Conservation (phyloP, 2,888 invertebrate genomes). For the Caenorhabditis sulstoni region DNA sequence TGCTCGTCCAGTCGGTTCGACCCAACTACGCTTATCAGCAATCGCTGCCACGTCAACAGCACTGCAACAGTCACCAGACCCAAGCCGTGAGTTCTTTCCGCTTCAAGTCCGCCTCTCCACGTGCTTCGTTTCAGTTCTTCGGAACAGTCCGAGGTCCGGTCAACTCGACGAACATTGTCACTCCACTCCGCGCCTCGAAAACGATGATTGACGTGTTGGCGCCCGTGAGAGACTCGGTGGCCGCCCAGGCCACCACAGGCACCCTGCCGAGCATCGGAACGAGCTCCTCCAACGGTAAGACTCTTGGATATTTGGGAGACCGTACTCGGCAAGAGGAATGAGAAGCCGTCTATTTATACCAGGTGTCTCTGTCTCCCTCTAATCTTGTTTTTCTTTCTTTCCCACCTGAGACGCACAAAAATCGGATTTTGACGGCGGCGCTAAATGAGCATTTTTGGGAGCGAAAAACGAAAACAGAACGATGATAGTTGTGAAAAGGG, state of each 20-base stretch:
- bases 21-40: conserved; percentile 47
- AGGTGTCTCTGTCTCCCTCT: conserved; percentile 10
- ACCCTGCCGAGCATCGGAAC: conserved; percentile 44
- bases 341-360: conserved; percentile 39
- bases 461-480: conserved; percentile 27
- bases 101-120: conserved; percentile 11
- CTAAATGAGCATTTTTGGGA: conserved; percentile 52
- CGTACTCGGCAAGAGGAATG: conserved; percentile 12
- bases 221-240: conserved; percentile 62
- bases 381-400: conserved; percentile 40
- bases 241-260: conserved; percentile 49
- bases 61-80: conserved; percentile 52
- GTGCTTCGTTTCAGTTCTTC: conserved; percentile 27
- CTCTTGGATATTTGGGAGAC: conserved; percentile 9
- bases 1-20: conserved; percentile 44
- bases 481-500: conserved; percentile 36
- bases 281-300: conserved; percentile 56
- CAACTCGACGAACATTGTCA: conserved; percentile 51
- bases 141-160: conserved; percentile 45
- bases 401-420: conserved; percentile 48
- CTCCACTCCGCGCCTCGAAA: conserved; percentile 67
- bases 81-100: conserved; percentile 51
- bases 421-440: conserved; percentile 46
- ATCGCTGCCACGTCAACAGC: conserved; percentile 53
- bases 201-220: conserved; percentile 74